These are phyloP conservation scores for Champsocephalus gunnari DNA, from an alignment of 2,797 vertebrate genomes.

Conservation along the genomic window DNA sequence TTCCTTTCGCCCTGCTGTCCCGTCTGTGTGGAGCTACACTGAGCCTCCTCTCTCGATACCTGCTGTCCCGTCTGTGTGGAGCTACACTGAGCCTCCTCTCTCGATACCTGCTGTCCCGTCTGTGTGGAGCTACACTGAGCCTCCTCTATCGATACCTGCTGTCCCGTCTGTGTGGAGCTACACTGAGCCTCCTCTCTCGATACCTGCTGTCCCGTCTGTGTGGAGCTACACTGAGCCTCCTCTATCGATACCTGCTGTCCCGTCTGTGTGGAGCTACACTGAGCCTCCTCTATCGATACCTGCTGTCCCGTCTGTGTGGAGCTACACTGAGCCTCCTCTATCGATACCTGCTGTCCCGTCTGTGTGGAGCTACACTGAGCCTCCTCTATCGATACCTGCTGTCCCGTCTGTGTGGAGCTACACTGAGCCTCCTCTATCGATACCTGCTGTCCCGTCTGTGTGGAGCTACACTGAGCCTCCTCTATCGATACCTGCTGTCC, in stretches of 20 bases:
- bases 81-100: conserved; percentile 13
- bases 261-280: conserved; percentile 7
- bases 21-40: conserved; percentile 13
- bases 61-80: conserved; percentile 13
- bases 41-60: conserved; percentile 31
- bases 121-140: conserved; percentile 17
- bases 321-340: conserved; percentile 14
- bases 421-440: conserved; percentile 23
- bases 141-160: conserved; percentile 32
- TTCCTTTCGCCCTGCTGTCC: neutral
- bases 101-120: conserved; percentile 24
- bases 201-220: conserved; percentile 22
- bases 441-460: conserved; percentile 22
- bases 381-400: conserved; percentile 32
- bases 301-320: conserved; percentile 13
- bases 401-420: conserved; percentile 2
- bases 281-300: conserved; percentile 32
- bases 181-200: conserved; percentile 23
- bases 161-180: conserved; percentile 2
- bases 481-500: conserved; percentile 31
- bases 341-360: conserved; percentile 24
- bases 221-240: conserved; percentile 10
- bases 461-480: conserved; percentile 10
- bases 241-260: conserved; percentile 31
- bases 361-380: conserved; percentile 18